Evolutionary conservation across 2,113 vertebrate genomes (phyloP).

Genomic region (Tapirus terrestris): DNA sequence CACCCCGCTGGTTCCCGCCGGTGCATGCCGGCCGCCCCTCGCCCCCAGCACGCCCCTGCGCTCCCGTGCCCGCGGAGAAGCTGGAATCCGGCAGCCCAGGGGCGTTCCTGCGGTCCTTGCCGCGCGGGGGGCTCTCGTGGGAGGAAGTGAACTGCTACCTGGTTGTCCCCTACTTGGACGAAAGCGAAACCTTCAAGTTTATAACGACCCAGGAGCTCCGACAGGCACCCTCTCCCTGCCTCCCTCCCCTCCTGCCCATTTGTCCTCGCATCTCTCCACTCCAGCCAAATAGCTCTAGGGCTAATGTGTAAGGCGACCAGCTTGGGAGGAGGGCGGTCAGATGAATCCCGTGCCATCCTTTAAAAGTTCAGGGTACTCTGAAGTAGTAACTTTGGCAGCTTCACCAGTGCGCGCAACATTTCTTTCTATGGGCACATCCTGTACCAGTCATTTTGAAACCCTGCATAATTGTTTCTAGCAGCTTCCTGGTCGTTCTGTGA

Average conservation of each 20-base stretch:
- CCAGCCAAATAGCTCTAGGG: not conserved
- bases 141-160: not conserved
- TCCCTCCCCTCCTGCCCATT: not conserved
- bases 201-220: not conserved
- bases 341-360: not conserved
- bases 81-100: not conserved
- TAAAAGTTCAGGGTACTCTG: slow-evolving; percentile 70
- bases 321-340: not conserved
- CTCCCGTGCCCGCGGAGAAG: not conserved
- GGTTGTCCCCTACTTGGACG: not conserved
- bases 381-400: slow-evolving; percentile 55
- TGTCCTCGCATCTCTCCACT: not conserved
- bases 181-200: slow-evolving; percentile 57
- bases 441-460: slow-evolving; percentile 68
- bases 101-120: not conserved
- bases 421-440: slow-evolving; percentile 79
- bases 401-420: slow-evolving; percentile 6
- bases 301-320: not conserved
- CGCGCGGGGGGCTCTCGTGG: not conserved
- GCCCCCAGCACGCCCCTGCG: not conserved
- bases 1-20: not conserved
- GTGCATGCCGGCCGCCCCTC: not conserved
- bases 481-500: slow-evolving; percentile 36
- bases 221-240: not conserved
- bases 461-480: slow-evolving; percentile 51